Conservation (phyloP, 2,113 vertebrate species). For the Muntiacus reevesi region DNA sequence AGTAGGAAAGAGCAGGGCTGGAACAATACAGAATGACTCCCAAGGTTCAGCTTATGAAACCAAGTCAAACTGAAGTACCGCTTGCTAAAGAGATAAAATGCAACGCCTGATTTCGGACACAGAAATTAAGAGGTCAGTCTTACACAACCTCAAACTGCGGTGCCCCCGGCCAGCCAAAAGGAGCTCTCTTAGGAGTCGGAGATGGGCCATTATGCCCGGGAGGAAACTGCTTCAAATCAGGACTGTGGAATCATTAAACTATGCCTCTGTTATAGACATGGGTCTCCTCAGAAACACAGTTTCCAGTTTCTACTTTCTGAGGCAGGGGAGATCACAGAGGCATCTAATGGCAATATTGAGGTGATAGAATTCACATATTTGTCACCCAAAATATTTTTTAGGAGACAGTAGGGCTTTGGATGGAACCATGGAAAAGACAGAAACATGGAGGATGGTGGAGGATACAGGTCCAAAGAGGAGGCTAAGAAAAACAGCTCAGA, state of each 20-base stretch:
- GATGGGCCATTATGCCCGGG: background rate
- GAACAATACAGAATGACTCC: background rate
- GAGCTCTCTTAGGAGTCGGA: background rate
- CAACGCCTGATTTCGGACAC: background rate
- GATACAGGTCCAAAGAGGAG: background rate
- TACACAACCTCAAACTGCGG: background rate
- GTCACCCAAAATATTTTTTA: background rate
- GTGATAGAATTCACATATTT: background rate
- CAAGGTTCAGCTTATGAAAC: background rate
- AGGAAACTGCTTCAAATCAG: background rate
- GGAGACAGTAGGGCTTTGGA: background rate
- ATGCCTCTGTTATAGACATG: background rate
- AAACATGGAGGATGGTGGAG: background rate
- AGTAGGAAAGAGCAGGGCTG: background rate
- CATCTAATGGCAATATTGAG: background rate
- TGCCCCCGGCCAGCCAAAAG: background rate
- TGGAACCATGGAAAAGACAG: background rate
- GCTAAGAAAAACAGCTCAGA: background rate
- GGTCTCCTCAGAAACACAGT: background rate
- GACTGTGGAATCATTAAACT: background rate
- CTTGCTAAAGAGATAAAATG: background rate
- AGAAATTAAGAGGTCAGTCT: background rate
- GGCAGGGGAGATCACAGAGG: background rate
- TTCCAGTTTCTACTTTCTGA: background rate
- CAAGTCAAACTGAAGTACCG: background rate